Evolutionary conservation across 2,797 vertebrate species (phyloP), one percentile per base, ranked within the genome.

Genomic region (Enoplosus armatus): DNA sequence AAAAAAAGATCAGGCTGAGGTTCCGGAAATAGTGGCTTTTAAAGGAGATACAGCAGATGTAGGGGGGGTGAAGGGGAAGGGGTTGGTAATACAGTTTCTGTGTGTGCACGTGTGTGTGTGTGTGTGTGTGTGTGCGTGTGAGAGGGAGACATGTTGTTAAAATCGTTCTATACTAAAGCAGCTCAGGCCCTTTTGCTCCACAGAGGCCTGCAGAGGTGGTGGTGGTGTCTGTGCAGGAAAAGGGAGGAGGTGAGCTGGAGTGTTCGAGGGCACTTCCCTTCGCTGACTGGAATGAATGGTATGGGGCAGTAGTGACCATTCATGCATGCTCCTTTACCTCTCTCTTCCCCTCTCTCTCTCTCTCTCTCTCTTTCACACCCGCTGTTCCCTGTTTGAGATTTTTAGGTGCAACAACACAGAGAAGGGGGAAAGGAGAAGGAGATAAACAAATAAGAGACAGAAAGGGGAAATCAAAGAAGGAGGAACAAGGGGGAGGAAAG

Each of bases 271-370:
- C 78, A 89, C 86, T 76, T 92, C 89, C 87, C 85, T 90, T 81
- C 55, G 65, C 84, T 77, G 79, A 77, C 72, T 91, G 93, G 94
- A 95, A 96, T 95, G 94, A 96, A 95, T 94, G 95, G 94, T 94
- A 95, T 95, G 94, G 92, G 88, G 88, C 88, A 88, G 85, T 54
- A 86, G 84, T 93, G 92, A 92, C 91, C 94, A 95, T 88, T 94
- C 95, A 95, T 95, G 95, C 95, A 91, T 95, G 91, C 78, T 83
- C 83, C 72, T 87, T 83, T 83, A 79, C 79, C 62, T 83, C 88
- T 58, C 80, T 78, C 56, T 55, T 76, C 29, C 62, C 10, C 71
- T 51, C 56, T 41, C 66, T n/a, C 22, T 12, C 65, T 54, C 84
- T 39, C 50, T 50, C 45, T 29, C 56, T 61, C 41, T 35, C 53